Percentiles rank a stretch among this genome's conserved stretches.
phyloP scores from a whole-genome alignment of 2,113 vertebrate genomes.

The Melanostigma gelatinosum region DNA sequence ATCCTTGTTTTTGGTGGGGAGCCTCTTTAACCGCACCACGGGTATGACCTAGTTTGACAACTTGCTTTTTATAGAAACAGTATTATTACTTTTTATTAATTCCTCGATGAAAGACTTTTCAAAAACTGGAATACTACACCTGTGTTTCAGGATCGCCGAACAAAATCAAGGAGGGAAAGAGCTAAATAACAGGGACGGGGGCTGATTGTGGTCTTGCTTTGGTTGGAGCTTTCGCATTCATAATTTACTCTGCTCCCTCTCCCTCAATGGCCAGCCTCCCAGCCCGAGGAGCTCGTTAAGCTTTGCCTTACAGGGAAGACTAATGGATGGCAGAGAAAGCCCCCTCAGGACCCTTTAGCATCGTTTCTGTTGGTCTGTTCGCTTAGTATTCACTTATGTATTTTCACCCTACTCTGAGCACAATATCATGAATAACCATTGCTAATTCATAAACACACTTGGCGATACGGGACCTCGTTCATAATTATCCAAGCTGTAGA shows the following conservation, averaged over 20 bases:
- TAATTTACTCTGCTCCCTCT: slow-evolving; percentile 62
- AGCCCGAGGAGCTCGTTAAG: slow-evolving; percentile 79
- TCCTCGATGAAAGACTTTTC: slow-evolving; percentile 7
- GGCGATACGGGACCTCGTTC: slow-evolving; percentile 72
- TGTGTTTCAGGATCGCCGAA: slow-evolving; percentile 23
- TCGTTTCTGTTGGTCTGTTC: slow-evolving; percentile 75
- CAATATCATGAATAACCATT: slow-evolving; percentile 78
- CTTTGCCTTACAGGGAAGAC: slow-evolving; percentile 78
- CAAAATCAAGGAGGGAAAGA: slow-evolving; percentile 10
- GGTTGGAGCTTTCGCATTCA: slow-evolving; percentile 53
- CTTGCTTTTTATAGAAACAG: slow-evolving; percentile 59
- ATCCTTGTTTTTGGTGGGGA: slow-evolving; percentile 68
- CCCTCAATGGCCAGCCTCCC: slow-evolving; percentile 63
- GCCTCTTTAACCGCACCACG: slow-evolving; percentile 63
- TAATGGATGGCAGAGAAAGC: slow-evolving; percentile 77
- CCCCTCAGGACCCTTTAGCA: slow-evolving; percentile 80
- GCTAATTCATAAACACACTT: slow-evolving; percentile 82
- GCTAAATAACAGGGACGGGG: slow-evolving; percentile 15
- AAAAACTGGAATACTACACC: slow-evolving; percentile 1
- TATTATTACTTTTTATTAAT: slow-evolving; percentile 47
- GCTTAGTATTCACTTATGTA: slow-evolving; percentile 83
- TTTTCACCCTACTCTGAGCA: slow-evolving; percentile 78
- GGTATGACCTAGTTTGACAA: slow-evolving; percentile 64
- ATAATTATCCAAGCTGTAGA: slow-evolving; percentile 70
- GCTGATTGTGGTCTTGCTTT: slow-evolving; percentile 46